Evolutionary conservation across 2,797 vertebrate genomes (phyloP).

Genomic region (Erpetoichthys calabaricus): DNA sequence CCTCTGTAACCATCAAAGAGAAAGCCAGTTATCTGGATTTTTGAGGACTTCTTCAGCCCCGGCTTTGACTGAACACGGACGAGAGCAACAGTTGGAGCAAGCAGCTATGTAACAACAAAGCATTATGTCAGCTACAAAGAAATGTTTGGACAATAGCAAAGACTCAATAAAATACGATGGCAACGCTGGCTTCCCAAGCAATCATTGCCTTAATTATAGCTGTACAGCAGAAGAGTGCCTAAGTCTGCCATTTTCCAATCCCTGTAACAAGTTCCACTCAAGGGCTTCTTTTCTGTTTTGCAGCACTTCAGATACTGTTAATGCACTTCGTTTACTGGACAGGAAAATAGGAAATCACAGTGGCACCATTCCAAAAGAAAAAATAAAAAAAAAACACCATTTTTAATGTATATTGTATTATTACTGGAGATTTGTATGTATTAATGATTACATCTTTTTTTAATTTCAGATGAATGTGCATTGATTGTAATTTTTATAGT

Average conservation of each 20-base stretch:
- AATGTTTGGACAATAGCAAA: conserved; percentile 3
- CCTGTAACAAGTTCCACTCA: conserved; percentile 43
- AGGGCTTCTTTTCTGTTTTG: conserved; percentile 35
- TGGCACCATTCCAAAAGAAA: neutral
- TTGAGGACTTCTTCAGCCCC: neutral
- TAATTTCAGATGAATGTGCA: conserved; percentile 68
- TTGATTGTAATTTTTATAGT: conserved; percentile 42
- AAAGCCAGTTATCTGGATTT: neutral
- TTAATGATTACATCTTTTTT: conserved; percentile 41
- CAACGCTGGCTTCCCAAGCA: conserved; percentile 50
- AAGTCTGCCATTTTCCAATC: conserved; percentile 54
- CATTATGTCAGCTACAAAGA: conserved; percentile 12
- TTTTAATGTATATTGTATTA: conserved; percentile 19
- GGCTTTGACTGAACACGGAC: neutral
- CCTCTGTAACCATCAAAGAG: neutral
- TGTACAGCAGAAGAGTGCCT: conserved; percentile 45
- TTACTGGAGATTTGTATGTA: conserved; percentile 49
- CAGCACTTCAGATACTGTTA: conserved; percentile 2
- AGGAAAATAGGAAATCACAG: neutral
- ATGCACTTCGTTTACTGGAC: neutral
- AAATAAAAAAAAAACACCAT: neutral
- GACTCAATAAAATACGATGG: conserved; percentile 36
- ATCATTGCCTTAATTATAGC: conserved; percentile 62
- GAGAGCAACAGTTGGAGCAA: conserved; percentile 34
- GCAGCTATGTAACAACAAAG: conserved; percentile 40